These are phyloP conservation scores for Acanthoscelides obtectus DNA, from an alignment of 2,888 invertebrate genomes.

Conservation along the genomic window DNA sequence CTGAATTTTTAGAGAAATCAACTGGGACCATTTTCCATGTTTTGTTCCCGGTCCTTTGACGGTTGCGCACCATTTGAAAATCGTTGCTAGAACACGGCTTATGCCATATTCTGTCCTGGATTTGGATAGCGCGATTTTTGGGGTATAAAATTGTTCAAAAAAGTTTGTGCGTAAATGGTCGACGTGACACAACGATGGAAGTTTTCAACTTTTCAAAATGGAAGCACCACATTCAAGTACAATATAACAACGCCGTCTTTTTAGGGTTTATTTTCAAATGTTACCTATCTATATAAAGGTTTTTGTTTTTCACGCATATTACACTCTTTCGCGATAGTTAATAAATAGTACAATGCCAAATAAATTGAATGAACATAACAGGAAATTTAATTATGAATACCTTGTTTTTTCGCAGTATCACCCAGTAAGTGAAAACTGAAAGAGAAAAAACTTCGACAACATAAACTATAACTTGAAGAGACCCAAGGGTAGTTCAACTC, in stretches of 20 bases:
- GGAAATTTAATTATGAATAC: not conserved
- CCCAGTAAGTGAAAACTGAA: not conserved
- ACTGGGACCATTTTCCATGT: too few species aligned
- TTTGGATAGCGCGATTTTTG: too few species aligned
- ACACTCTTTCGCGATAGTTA: not conserved
- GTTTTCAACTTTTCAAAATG: not conserved
- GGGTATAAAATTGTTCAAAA: too few species aligned
- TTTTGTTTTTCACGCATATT: not conserved
- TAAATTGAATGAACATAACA: not conserved
- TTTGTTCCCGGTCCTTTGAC: too few species aligned
- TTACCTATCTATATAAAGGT: not conserved
- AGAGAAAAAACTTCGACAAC: too few species aligned
- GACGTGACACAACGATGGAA: not conserved
- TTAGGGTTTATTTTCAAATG: not conserved
- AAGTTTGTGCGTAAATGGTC: not conserved
- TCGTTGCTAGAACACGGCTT: too few species aligned
- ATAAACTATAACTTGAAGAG: too few species aligned
- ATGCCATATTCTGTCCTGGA: too few species aligned
- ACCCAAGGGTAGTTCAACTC: too few species aligned
- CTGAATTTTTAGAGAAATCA: too few species aligned
- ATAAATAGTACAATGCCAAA: not conserved
- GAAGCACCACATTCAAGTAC: not conserved
- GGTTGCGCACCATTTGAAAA: too few species aligned
- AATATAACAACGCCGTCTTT: not conserved
- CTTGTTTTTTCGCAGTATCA: not conserved